Base-by-base conservation (phyloP, 2,113 vertebrate species). In the Pyrgilauda ruficollis region DNA sequence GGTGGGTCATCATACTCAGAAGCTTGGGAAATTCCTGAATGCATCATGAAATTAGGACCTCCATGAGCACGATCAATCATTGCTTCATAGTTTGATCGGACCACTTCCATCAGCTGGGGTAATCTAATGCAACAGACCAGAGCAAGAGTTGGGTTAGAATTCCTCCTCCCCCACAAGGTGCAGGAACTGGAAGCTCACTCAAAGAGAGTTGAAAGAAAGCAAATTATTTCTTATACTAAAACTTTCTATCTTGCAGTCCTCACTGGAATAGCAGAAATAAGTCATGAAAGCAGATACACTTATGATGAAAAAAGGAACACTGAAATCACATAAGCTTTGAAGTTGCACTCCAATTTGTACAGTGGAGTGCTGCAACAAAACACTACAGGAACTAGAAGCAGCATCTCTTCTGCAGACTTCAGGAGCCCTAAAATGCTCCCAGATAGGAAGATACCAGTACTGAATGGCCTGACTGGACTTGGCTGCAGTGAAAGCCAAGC, bases 41-140 rank as follows among this genome's bases (percentile, higher is more conserved):
- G 99, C 99, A 99, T 99, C 99, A 99, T 99, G 96, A 99, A 99
- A 97, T 99, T 99, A 39, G 99, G 99, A 61, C 99, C 99, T 39
- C 99, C 99, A 1, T 99, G 99, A 90, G 99, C 99, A 82, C 99
- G 98, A 95, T 99, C 99, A 94, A 99, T 99, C 99, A 99, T 99
- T 64, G 99, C 99, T 97, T 99, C 99, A 13, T 99, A 99, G 97
- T 99, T 99, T 86, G 99, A 99, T 84, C 99, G 98, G 56, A 99
- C 99, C 72, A 99, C 99, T 97, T 99, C 99, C 99, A 99, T 99
- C 95, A 99, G 97, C 96, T 99, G 99, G 2, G 99, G 99, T 82
- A 99, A 98, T 52, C 99, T 99, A 94, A 80, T 24, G 53, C 66
- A 88, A 97, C 26, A 94, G 95, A 97, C 27, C 91, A 97, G 77